Percentiles rank a stretch among this genome's conserved stretches.
phyloP scores from a whole-genome alignment of 2,113 vertebrate species.

The Azemiops feae region DNA sequence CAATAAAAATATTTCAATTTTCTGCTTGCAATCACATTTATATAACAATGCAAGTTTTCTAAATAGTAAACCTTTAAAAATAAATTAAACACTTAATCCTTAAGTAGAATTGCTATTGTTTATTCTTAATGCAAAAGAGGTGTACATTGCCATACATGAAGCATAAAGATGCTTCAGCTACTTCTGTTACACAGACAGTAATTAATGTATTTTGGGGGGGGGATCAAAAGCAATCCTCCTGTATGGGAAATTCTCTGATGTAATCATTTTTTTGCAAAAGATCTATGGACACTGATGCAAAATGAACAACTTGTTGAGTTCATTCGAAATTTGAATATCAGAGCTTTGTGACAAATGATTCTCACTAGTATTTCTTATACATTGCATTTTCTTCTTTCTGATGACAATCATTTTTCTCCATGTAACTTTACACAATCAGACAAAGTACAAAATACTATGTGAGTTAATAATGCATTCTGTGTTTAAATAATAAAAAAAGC shows the following conservation, averaged over 20 bases:
- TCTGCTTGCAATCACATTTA: background rate
- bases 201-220: background rate
- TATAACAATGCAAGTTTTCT: background rate
- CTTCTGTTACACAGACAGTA: background rate
- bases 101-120: background rate
- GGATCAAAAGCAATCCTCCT: background rate
- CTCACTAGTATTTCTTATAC: background rate
- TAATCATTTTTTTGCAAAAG: background rate
- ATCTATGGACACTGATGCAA: background rate
- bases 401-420: background rate
- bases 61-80: background rate
- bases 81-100: background rate
- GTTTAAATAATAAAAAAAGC: slow-evolving; percentile 46
- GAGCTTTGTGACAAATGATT: background rate
- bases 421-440: background rate
- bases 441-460: slow-evolving; percentile 14
- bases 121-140: background rate
- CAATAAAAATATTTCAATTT: background rate
- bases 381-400: background rate
- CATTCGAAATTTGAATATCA: background rate
- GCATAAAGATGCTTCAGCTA: background rate
- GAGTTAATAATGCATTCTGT: slow-evolving; percentile 43
- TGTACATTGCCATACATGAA: background rate
- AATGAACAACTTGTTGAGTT: background rate
- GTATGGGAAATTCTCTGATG: background rate